Evolutionary conservation across 2,888 invertebrate species (phyloP), one percentile per base, ranked within the genome.

Genomic region (Ennomos quercinarius): DNA sequence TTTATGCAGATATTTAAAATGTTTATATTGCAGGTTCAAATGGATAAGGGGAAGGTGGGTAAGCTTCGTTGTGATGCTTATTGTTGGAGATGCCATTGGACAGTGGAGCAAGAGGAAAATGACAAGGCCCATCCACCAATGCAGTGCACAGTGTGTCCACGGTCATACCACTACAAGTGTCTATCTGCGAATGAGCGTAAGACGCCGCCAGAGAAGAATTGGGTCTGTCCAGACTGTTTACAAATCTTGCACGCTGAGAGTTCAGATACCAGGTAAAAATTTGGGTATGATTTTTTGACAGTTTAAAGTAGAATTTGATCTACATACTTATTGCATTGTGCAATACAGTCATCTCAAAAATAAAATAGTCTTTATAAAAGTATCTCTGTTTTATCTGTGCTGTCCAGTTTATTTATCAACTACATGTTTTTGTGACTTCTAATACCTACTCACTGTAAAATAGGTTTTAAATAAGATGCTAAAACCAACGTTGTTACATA

Each of bases 61-160:
- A 90, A 84, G 66, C 73, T 86, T 1, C 78, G 93, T 27, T 93
- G 93, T 78, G 98, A 98, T 84, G 93, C 94, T 11, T 98, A 96
- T 83, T 99, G 99, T 84, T 99, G 98, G 98, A 93, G 96, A 64
- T 99, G 99, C 76, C 98, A 98, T 78, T 95, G 95, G 77, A 95
- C 95, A 45, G 93, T 93, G 1, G 94, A 94, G 35, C 85, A 87
- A 13, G 75, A 80, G n/a, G 78, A 90, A 11, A 83, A 74, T 65
- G 89, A 91, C 53, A 89, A 87, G 63, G 62, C 71, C 0, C 86
- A 85, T 52, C 63, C 80, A 8, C 85, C 90, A 2, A 85, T 95
- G 73, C 89, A 93, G 8, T 98, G 98, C 83, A 95, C 96, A 36
- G 95, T 96, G 13, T 99, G 99, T 83, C 96, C 97, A 2, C 93